Base-by-base conservation (phyloP, 2,797 vertebrate genomes). In the Menidia menidia region DNA sequence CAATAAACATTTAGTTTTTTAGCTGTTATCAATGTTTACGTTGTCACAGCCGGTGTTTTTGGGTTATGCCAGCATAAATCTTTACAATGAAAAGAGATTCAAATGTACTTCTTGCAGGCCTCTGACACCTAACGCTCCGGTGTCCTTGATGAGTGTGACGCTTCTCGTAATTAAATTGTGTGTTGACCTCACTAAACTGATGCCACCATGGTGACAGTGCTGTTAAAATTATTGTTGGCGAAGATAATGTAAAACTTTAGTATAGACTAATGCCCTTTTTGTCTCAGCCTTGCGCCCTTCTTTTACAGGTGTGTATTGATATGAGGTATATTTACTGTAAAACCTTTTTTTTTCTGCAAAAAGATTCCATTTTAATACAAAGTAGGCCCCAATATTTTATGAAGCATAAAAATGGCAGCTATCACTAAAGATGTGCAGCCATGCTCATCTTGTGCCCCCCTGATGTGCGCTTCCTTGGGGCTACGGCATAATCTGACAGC, bases 151-250 rank as follows among this genome's bases (percentile, higher is more conserved):
- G 88, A 85, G 73, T 59, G 75, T 43, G 78, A 73, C 39, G 71
- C 80, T 79, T 68, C 66, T 82, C 78, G 75, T 90, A 87, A 93
- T 91, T 92, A 80, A 79, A 89, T 89, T 87, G 84, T 75, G 82
- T 65, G 82, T 86, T 45, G 77, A 85, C 89, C 81, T 75, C 67
- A 52, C 76, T 79, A 75, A 75, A 87, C 86, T 58, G 84, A 80
- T 16, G 73, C 83, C 55, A 71, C 78, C 16, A 30, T 41, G 71
- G 82, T 84, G 87, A 90, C 88, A 81, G 77, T 54, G 60, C 68
- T 53, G 74, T 85, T 68, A 60, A 87, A 86, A 54, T 68, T 80
- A 74, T 70, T 61, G 41, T 73, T 48, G 61, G 82, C 71, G 79
- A 84, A 86, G 60, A 54, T 74, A 77, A 75, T 84, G 81, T 87